Evolutionary conservation across 2,888 invertebrate genomes (phyloP).

Genomic region (Resseliella maxima): DNA sequence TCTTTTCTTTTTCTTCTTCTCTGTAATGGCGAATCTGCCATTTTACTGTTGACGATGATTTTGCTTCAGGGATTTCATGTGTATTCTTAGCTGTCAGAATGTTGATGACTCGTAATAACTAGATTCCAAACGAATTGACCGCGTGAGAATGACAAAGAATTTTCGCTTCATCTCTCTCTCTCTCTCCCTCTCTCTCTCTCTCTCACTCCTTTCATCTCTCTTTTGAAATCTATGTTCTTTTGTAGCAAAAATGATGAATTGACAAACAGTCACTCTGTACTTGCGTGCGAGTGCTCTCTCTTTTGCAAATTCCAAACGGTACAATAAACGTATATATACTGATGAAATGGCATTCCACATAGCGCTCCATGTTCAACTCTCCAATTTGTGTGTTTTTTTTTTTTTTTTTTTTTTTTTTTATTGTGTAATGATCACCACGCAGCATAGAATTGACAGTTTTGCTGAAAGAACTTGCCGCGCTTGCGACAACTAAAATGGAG

Average conservation of each 20-base stretch:
- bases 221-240: too few relatives aligned
- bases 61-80: not conserved
- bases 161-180: too few relatives aligned
- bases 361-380: too few relatives aligned
- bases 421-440: not conserved
- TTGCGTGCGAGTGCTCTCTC: too few relatives aligned
- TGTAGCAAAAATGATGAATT: too few relatives aligned
- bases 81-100: not conserved
- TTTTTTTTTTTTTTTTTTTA: too few relatives aligned
- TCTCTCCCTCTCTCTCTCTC: too few relatives aligned
- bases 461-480: not conserved
- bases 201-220: not conserved
- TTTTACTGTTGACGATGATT: not conserved
- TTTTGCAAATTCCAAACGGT: too few relatives aligned
- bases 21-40: not conserved
- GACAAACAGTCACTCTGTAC: too few relatives aligned
- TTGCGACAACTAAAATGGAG: not conserved
- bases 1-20: not conserved
- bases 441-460: not conserved
- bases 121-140: not conserved
- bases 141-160: not conserved
- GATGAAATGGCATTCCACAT: too few relatives aligned
- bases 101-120: constrained; percentile 10
- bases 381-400: too few relatives aligned
- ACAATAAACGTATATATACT: too few relatives aligned